Evolutionary conservation across 1,140 invertebrate genomes (phyloP), one percentile per base, ranked within the genome.

Genomic region (Drosophila arizonae): DNA sequence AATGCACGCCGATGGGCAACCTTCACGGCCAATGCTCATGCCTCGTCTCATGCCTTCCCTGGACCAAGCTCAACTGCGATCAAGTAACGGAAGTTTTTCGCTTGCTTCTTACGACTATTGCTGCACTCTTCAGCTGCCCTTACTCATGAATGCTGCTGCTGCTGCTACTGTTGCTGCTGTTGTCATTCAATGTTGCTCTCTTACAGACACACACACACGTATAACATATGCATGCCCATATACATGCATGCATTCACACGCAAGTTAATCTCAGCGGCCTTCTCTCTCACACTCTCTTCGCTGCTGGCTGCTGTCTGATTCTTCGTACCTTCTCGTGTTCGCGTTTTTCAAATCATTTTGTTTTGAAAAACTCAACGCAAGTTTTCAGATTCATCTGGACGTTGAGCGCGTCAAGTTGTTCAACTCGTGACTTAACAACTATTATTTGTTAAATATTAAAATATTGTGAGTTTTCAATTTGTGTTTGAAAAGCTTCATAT

Each of bases 321-420:
- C 33, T 48, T 48, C 21, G 17, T 54, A 33, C 55, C 46, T 41
- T 68, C 15, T 10, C 43, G 17, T 11, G 46, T 46, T 58, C 21
- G 57, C 67, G 46, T 76, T 87, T 88, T 75, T 43, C 78, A 87
- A 88, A 82, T 88, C 77, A 71, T 75, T 75, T 45, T 84, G 73
- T 87, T 86, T 84, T 60, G 55, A 84, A 87, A 82, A 80, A 71
- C 55, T 70, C 39, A 80, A 75, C 60, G 46, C 76, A 52, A 71
- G 79, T 88, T 88, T 87, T 80, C 60, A 87, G 84, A 87, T 79
- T 79, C 79, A 89, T 80, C 73, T 84, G 63, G 67, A 75, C 84
- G 64, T 63, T 88, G 84, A 50, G 52, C 85, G 76, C 73, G 84
- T 72, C 64, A 72, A 80, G 84, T 88, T 77, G 67, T 71, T 24